These are phyloP conservation scores for Saxidomus purpurata DNA, from an alignment of 1,140 invertebrate species.

Conservation along the genomic window DNA sequence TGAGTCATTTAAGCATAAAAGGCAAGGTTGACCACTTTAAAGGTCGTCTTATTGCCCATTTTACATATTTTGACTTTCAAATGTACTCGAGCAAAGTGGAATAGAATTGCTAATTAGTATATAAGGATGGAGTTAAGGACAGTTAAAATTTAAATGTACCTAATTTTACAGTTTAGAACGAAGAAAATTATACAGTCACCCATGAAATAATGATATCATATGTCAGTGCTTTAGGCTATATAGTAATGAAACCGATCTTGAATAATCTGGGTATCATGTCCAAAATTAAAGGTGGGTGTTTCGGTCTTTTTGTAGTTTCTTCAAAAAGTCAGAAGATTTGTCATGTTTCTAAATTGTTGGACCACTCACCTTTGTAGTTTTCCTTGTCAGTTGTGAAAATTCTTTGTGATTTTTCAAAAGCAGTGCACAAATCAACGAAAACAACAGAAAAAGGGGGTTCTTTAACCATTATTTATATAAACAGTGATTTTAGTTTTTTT, in stretches of 20 bases:
- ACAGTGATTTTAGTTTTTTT: too few species aligned
- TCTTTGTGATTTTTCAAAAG: too few species aligned
- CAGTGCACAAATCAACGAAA: too few species aligned
- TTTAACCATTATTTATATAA: too few species aligned
- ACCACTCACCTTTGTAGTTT: too few species aligned
- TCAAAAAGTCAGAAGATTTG: too few species aligned
- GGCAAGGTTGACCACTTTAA: not conserved
- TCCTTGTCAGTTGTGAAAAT: too few species aligned
- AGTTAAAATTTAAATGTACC: constrained; percentile 4
- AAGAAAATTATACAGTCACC: constrained; percentile 1
- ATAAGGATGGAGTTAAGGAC: not conserved
- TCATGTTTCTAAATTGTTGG: too few species aligned
- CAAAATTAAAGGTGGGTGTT: constrained; percentile 1
- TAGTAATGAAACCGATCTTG: not conserved
- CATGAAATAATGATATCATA: constrained; percentile 14
- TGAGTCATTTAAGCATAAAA: too few species aligned
- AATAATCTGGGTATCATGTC: not conserved
- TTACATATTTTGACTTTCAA: not conserved
- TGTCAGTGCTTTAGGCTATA: not conserved
- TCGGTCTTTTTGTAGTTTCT: too few species aligned
- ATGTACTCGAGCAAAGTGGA: not conserved
- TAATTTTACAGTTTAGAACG: not conserved
- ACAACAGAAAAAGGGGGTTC: too few species aligned
- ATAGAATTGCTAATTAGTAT: not conserved
- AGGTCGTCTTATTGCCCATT: not conserved